A percentile compares a stretch with the other conserved stretches of the same genome.
Conservation (phyloP, 2,113 vertebrate genomes). For the Rhombomys opimus region DNA sequence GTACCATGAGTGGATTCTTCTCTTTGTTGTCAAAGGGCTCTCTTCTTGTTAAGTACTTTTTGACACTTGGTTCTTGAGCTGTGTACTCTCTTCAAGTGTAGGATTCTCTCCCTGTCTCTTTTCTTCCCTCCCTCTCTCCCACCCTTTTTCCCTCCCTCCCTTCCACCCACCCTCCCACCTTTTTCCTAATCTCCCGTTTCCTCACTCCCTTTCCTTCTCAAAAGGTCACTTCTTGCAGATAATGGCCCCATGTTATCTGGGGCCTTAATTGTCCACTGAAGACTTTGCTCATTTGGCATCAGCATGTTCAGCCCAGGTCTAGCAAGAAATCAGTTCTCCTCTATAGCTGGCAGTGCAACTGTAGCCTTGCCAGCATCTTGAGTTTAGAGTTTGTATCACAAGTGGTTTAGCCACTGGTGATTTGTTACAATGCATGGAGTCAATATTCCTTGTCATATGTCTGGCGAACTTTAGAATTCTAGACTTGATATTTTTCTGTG, state of each 20-base stretch:
- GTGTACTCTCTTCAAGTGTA: not conserved
- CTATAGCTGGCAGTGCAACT: not conserved
- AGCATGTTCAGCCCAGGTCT: not conserved
- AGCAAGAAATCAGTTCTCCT: not conserved
- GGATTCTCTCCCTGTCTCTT: not conserved
- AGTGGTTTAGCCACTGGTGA: not conserved
- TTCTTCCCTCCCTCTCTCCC: not conserved
- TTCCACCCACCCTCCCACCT: not conserved
- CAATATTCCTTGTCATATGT: not conserved
- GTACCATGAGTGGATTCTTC: not conserved
- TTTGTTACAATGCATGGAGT: not conserved
- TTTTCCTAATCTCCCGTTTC: not conserved
- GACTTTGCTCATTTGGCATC: not conserved
- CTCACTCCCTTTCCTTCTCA: not conserved
- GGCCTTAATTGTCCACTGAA: not conserved
- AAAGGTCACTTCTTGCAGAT: not conserved
- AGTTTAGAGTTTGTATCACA: not conserved
- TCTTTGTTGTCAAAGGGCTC: not conserved
- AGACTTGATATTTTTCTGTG: not conserved
- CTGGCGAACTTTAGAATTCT: not conserved
- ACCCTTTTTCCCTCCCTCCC: too few species aligned
- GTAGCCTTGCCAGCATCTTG: not conserved
- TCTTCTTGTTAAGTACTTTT: not conserved
- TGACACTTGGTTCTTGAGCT: not conserved
- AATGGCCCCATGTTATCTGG: not conserved